Evolutionary conservation across 2,888 invertebrate species (phyloP), one percentile per base, ranked within the genome.

Genomic region (Apamea crenata): DNA sequence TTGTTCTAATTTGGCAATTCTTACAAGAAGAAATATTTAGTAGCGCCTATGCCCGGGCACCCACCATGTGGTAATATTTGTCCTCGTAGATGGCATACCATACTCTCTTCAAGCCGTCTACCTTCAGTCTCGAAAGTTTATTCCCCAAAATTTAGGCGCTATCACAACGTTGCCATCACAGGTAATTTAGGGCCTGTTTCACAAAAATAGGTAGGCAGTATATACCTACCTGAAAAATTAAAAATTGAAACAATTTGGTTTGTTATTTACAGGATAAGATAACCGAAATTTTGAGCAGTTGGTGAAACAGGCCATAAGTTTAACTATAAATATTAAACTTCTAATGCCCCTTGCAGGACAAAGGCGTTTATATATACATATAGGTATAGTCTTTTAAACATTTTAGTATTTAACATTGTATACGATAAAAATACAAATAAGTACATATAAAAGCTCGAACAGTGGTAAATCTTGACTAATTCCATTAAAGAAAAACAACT

Each of bases 91-190:
- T 80, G 14, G 6, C 53, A 29, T 29, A 16, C 32, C 32, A 16
- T 47, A 50, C 14, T 66, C 44, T 47, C 32, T 63, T 53, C n/a
- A 16, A 21, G 10, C 47, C 66, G 36, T n/a, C 47, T 81, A 67
- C 40, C 32, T 50, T 81, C 80, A 80, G 80, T 80, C 80, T 80
- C 74, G 21, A 59, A n/a, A 81, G 21, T 81, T 81, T 18, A 44
- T 74, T 29, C 7, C 74, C 66, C 67, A n/a, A 50, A 81, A 59
- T 50, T 21, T 50, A 67, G 80, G 79, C 29, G 50, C n/a, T 81
- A 80, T 80, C 80, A 80, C 81, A 81, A 81, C 66, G 32, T 67
- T n/a, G n/a, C 21, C 66, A 71, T 80, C 65, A 79, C 80, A 79
- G n/a, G 25, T 7, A 7, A 68, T 56, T 69, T n/a, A 44, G 8